Percentiles rank a stretch among this genome's conserved stretches.
Conservation (phyloP, 2,797 vertebrate genomes). For the Ptychobarbus kaznakovi region DNA sequence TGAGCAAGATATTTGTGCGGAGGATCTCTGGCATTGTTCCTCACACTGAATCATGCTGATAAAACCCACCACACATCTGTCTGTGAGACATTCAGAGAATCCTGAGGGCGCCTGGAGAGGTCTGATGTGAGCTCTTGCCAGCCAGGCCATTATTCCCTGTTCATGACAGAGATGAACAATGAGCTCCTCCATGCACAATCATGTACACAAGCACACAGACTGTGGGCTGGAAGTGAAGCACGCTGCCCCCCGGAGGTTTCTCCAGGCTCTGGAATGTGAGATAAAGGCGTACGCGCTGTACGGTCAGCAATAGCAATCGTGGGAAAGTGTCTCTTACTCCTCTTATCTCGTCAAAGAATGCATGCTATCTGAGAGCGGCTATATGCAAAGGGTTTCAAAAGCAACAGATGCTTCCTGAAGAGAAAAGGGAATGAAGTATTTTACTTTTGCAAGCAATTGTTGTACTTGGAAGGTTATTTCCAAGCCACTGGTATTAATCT, state of each 20-base stretch:
- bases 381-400: conserved; percentile 38
- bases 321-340: conserved; percentile 54
- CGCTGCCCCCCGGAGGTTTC: conserved; percentile 50
- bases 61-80: conserved; percentile 60
- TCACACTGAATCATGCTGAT: conserved; percentile 52
- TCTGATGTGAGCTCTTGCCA: conserved; percentile 34
- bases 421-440: conserved; percentile 11
- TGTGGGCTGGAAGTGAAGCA: conserved; percentile 44
- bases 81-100: conserved; percentile 62
- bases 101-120: conserved; percentile 60
- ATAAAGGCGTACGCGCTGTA: conserved; percentile 37
- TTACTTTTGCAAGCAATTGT: neutral
- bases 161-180: conserved; percentile 66
- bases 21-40: conserved; percentile 45
- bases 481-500: neutral
- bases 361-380: conserved; percentile 42
- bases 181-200: conserved; percentile 52
- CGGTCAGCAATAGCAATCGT: conserved; percentile 51
- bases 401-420: conserved; percentile 11
- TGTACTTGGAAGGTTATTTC: neutral
- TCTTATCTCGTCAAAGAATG: conserved; percentile 61
- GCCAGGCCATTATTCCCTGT: conserved; percentile 52
- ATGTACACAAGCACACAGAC: conserved; percentile 53
- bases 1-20: conserved; percentile 32
- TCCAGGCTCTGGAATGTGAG: conserved; percentile 27